Conservation (phyloP, 2,113 vertebrate species). For the Burhinus oedicnemus region DNA sequence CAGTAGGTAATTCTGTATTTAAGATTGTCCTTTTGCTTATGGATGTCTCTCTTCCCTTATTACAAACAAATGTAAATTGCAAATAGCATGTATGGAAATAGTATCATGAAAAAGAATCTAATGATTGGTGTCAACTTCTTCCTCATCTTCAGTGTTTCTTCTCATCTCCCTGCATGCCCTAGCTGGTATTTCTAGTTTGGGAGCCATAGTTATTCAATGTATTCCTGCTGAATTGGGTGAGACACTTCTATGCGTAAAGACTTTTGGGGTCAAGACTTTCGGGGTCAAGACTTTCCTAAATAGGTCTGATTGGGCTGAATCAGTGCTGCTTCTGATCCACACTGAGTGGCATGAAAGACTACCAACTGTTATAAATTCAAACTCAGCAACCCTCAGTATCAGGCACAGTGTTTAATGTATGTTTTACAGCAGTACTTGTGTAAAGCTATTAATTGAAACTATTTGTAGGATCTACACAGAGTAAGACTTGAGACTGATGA, state of each 20-base stretch:
- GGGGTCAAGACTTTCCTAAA: neutral
- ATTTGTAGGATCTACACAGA: neutral
- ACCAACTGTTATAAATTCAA: constrained; percentile 9
- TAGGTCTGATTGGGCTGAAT: neutral
- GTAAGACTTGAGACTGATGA: neutral
- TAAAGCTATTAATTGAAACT: constrained; percentile 41
- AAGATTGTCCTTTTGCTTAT: neutral
- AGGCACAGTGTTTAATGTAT: neutral
- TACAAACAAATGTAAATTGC: neutral
- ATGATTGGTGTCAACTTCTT: neutral
- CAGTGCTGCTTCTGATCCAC: neutral
- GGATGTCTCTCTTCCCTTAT: neutral
- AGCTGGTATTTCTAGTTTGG: neutral
- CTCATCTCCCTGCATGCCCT: neutral
- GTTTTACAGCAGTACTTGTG: constrained; percentile 12
- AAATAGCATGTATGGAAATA: neutral
- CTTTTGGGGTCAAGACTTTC: neutral
- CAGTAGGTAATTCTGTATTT: neutral
- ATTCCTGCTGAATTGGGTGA: neutral
- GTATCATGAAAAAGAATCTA: neutral
- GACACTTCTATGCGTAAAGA: neutral
- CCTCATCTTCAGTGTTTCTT: neutral
- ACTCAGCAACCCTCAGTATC: neutral
- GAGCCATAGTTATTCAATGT: neutral
- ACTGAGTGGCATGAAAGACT: neutral